Conservation (phyloP, 1,140 invertebrate genomes). For the Oryzaephilus surinamensis region DNA sequence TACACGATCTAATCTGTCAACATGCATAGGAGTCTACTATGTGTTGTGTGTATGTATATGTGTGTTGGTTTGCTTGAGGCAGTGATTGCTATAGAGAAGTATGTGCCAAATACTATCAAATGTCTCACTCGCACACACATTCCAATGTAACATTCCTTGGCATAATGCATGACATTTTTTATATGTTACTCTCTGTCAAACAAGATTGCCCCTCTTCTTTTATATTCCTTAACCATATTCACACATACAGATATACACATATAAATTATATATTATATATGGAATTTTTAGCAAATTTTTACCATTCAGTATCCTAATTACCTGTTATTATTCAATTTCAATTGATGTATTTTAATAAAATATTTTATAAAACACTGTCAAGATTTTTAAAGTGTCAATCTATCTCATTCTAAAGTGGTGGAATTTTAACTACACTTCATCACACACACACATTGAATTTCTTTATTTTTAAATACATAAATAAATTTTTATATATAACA, state of each 20-base stretch:
- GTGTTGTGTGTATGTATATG: too few species aligned
- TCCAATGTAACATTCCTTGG: constrained; percentile 28
- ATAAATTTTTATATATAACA: too few species aligned
- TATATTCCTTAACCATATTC: too few species aligned
- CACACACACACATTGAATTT: too few species aligned
- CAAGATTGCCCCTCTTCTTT: constrained; percentile 17
- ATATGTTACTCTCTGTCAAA: constrained; percentile 13
- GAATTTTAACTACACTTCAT: constrained; percentile 19
- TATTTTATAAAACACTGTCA: constrained; percentile 18
- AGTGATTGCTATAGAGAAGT: constrained; percentile 17
- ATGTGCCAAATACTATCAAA: constrained; percentile 34
- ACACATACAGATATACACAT: background rate
- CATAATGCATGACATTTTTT: constrained; percentile 18
- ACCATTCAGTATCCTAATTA: constrained; percentile 2
- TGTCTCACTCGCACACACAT: constrained; percentile 28
- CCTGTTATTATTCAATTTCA: background rate
- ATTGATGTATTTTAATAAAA: background rate
- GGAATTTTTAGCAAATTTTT: constrained; percentile 12
- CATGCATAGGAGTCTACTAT: constrained; percentile 16
- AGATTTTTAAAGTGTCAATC: constrained; percentile 28
- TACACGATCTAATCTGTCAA: too few species aligned
- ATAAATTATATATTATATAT: constrained; percentile 17
- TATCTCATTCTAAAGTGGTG: constrained; percentile 27
- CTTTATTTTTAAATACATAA: too few species aligned
- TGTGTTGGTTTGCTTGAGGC: constrained; percentile 24